These are phyloP conservation scores for Notothenia rossii DNA, from an alignment of 2,113 vertebrate species.

Conservation along the genomic window DNA sequence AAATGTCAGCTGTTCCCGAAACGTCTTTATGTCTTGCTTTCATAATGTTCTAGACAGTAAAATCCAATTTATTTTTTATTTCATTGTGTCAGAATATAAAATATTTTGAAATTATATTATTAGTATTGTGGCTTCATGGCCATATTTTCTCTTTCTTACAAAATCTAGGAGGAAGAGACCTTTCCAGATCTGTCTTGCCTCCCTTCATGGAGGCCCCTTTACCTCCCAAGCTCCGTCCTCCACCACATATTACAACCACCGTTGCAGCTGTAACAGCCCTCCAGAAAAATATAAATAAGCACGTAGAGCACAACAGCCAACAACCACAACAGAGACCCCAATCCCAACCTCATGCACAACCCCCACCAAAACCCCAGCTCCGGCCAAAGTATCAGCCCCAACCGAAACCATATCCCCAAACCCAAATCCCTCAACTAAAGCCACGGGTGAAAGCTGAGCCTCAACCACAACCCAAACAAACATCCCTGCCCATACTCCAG, in stretches of 20 bases:
- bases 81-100: slow-evolving; percentile 1
- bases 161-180: slow-evolving; percentile 69
- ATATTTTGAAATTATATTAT: slow-evolving; percentile 25
- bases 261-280: slow-evolving; percentile 13
- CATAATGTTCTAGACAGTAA: slow-evolving; percentile 25
- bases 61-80: slow-evolving; percentile 17
- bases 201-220: slow-evolving; percentile 38
- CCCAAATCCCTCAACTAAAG: slow-evolving; percentile 6
- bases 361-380: slow-evolving; percentile 13
- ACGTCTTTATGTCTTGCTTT: slow-evolving; percentile 25
- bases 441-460: neutral
- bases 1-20: slow-evolving; percentile 30
- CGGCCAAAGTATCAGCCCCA: neutral
- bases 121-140: slow-evolving; percentile 50
- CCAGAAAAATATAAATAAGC: slow-evolving; percentile 45
- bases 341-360: neutral
- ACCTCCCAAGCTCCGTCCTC: slow-evolving; percentile 28
- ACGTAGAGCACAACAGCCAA: slow-evolving; percentile 7
- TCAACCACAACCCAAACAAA: neutral
- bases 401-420: slow-evolving; percentile 24
- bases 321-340: slow-evolving; percentile 23
- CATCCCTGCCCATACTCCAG: neutral
- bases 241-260: slow-evolving; percentile 39
- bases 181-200: slow-evolving; percentile 62
- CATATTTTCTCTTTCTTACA: slow-evolving; percentile 67